Conservation (phyloP, 2,113 vertebrate genomes). For the Paradoxurus hermaphroditus region DNA sequence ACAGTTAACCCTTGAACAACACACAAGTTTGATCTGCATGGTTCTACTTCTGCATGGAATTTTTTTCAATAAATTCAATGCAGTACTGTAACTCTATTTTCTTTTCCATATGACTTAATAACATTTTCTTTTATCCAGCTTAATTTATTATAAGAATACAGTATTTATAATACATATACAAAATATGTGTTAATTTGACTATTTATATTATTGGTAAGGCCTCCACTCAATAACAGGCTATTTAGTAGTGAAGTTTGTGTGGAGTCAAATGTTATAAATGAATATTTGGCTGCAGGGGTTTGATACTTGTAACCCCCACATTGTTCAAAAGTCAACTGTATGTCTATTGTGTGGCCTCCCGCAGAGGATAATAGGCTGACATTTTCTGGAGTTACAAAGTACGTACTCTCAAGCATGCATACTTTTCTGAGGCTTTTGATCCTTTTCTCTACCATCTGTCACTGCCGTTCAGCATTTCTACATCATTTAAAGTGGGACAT, state of each 20-base stretch:
- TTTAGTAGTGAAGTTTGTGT: background rate
- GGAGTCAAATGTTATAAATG: background rate
- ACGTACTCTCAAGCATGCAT: background rate
- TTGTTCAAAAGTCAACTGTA: background rate
- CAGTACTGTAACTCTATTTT: background rate
- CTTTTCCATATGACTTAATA: background rate
- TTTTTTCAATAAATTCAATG: background rate
- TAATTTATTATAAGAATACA: background rate
- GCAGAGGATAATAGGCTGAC: background rate
- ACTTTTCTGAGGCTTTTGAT: background rate
- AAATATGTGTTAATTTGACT: background rate
- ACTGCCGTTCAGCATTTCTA: background rate
- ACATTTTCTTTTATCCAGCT: background rate
- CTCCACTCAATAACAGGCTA: background rate
- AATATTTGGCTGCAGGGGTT: background rate
- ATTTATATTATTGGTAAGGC: background rate
- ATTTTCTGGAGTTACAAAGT: background rate
- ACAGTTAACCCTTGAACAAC: background rate
- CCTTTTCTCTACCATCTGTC: background rate
- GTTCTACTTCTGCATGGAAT: background rate
- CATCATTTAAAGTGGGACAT: background rate
- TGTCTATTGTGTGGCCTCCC: background rate
- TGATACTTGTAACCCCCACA: background rate
- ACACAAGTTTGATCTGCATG: background rate
- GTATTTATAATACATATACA: background rate